These are phyloP conservation scores for Chiloscyllium punctatum DNA, from an alignment of 2,797 vertebrate genomes.

Conservation along the genomic window DNA sequence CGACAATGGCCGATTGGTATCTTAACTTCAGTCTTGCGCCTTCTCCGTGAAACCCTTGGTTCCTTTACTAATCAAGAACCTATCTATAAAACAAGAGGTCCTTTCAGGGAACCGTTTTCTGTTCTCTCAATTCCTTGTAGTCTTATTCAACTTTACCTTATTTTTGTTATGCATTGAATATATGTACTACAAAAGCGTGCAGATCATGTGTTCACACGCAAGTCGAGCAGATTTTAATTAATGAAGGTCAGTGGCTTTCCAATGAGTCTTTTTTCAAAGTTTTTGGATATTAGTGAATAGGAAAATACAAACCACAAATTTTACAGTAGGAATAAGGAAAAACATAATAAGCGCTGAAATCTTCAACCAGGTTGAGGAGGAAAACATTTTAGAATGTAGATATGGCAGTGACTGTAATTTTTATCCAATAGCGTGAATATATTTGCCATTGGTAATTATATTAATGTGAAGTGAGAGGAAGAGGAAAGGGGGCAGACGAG, in stretches of 20 bases:
- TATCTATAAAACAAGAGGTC: no score
- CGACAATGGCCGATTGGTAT: no score
- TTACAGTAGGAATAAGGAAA: background rate
- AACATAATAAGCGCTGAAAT: background rate
- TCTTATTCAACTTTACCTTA: background rate
- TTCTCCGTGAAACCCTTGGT: no score
- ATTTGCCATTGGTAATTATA: background rate
- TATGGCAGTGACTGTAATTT: background rate
- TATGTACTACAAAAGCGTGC: background rate
- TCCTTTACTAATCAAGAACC: no score
- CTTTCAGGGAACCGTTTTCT: background rate
- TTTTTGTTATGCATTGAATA: background rate
- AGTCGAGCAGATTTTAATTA: background rate
- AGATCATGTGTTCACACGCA: background rate
- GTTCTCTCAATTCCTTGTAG: background rate
- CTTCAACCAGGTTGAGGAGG: background rate
- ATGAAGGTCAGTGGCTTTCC: background rate
- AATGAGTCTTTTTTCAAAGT: background rate
- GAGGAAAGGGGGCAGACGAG: background rate
- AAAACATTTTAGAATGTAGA: background rate
- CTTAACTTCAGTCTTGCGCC: no score
- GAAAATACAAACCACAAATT: background rate
- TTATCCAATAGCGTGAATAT: background rate
- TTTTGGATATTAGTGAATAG: background rate
- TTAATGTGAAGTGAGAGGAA: background rate